These are phyloP conservation scores for Drosophila peninsularis DNA, from an alignment of 2,888 invertebrate genomes.

Conservation along the genomic window DNA sequence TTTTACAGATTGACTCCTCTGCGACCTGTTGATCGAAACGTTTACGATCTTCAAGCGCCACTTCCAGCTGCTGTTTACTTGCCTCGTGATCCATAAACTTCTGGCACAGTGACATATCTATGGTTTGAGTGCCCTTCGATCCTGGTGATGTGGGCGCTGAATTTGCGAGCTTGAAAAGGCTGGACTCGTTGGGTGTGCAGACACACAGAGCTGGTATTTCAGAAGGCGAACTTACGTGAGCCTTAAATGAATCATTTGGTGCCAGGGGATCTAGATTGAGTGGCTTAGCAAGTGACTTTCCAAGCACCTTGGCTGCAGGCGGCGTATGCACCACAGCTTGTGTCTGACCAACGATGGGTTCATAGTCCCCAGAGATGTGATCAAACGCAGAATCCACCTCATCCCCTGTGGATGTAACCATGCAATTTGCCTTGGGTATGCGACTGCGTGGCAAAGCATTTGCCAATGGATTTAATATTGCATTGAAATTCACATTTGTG, in stretches of 20 bases:
- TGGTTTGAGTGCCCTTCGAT: conserved; percentile 22
- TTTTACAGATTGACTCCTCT: conserved; percentile 76
- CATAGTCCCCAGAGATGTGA: conserved; percentile 62
- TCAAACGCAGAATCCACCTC: conserved; percentile 47
- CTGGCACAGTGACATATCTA: conserved; percentile 66
- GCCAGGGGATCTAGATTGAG: conserved; percentile 55
- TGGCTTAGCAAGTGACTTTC: conserved; percentile 19
- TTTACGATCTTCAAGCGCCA: conserved; percentile 47
- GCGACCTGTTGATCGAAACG: conserved; percentile 62
- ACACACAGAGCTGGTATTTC: conserved; percentile 65
- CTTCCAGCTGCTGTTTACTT: conserved; percentile 23
- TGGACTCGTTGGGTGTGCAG: conserved; percentile 88
- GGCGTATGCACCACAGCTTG: conserved; percentile 65
- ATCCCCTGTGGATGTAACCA: conserved; percentile 26
- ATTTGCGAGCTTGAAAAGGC: conserved; percentile 75
- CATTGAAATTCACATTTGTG: background rate
- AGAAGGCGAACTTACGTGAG: conserved; percentile 57
- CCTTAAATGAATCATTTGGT: conserved; percentile 64
- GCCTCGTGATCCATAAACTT: conserved; percentile 59
- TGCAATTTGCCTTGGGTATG: conserved; percentile 62
- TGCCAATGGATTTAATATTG: conserved; percentile 35
- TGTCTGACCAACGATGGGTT: conserved; percentile 59
- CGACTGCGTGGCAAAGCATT: conserved; percentile 73
- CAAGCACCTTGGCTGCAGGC: conserved; percentile 16
- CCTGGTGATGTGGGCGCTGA: conserved; percentile 72